These are phyloP conservation scores for Laothoe populi DNA, from an alignment of 2,888 invertebrate species.

Conservation along the genomic window DNA sequence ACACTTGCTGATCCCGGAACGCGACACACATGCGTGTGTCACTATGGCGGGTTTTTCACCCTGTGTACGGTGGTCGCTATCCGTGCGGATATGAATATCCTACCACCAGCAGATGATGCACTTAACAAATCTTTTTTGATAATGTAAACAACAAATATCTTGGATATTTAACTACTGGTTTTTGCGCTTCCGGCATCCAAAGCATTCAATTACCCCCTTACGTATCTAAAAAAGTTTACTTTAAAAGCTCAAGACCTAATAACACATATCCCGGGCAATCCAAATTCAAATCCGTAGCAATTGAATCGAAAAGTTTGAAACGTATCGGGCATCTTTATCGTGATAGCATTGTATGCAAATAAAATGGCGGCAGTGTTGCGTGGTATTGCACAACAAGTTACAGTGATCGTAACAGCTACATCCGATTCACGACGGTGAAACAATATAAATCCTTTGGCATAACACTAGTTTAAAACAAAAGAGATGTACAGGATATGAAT, in stretches of 20 bases:
- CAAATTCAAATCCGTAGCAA: conserved; percentile 33
- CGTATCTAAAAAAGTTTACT: too few species aligned
- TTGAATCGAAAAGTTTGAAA: conserved; percentile 20
- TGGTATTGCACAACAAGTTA: conserved; percentile 62
- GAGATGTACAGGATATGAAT: conserved; percentile 13
- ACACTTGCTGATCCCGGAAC: too few species aligned
- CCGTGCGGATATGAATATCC: too few species aligned
- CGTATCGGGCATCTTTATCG: conserved; percentile 54
- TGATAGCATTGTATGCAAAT: conserved; percentile 73
- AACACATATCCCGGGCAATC: conserved; percentile 3
- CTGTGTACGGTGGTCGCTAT: too few species aligned
- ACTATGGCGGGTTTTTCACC: too few species aligned
- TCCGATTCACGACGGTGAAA: conserved; percentile 15
- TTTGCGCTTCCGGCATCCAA: too few species aligned
- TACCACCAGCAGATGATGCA: too few species aligned
- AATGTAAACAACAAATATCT: too few species aligned
- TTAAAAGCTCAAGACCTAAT: neutral
- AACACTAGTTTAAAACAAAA: conserved; percentile 15
- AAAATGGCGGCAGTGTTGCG: conserved; percentile 54
- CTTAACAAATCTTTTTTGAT: too few species aligned
- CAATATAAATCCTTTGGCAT: conserved; percentile 6
- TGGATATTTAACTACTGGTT: too few species aligned
- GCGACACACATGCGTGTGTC: too few species aligned
- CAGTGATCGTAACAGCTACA: conserved; percentile 51
- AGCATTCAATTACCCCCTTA: too few species aligned